Percentiles rank a stretch among this genome's conserved stretches.
Conservation (phyloP, 37 sponge, comb jelly and placozoan genomes). For the Ianthella basta region DNA sequence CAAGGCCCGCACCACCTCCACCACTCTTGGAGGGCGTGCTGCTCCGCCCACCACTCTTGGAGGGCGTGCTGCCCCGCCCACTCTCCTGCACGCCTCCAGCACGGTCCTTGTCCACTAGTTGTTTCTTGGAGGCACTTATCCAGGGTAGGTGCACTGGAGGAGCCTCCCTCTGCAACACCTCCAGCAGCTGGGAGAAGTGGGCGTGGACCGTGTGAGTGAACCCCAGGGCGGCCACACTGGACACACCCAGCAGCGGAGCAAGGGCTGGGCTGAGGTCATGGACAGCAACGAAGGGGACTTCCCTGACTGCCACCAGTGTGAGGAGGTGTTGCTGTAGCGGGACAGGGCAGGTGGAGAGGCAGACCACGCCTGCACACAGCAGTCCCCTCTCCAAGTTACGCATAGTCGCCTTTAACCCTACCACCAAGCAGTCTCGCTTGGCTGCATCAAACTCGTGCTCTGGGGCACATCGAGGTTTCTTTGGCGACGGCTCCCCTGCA, state of each 20-base stretch:
- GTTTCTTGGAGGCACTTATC: constrained; percentile 14
- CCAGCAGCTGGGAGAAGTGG: constrained; percentile 35
- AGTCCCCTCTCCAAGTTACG: constrained; percentile 53
- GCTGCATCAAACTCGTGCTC: constrained; percentile 2
- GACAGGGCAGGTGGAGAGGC: constrained; percentile 59
- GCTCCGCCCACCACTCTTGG: too few relatives aligned
- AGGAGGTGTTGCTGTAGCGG: constrained; percentile 53
- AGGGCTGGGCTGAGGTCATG: constrained; percentile 42
- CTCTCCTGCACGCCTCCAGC: background rate
- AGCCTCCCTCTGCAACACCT: background rate
- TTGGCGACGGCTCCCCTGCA: constrained; percentile 14
- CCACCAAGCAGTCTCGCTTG: constrained; percentile 47
- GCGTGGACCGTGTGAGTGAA: constrained; percentile 44
- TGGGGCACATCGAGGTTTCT: background rate
- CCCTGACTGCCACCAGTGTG: constrained; percentile 51
- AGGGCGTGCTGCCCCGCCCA: background rate
- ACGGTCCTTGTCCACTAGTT: background rate
- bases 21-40: too few relatives aligned
- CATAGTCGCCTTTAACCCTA: constrained; percentile 64
- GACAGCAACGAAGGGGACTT: constrained; percentile 57
- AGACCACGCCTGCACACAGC: constrained; percentile 58
- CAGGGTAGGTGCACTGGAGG: constrained; percentile 45
- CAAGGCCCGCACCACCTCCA: too few relatives aligned
- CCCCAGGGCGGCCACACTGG: constrained; percentile 65
- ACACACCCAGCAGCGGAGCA: constrained; percentile 50